Evolutionary conservation across 2,888 invertebrate species (phyloP).

Genomic region (Hyalella azteca): DNA sequence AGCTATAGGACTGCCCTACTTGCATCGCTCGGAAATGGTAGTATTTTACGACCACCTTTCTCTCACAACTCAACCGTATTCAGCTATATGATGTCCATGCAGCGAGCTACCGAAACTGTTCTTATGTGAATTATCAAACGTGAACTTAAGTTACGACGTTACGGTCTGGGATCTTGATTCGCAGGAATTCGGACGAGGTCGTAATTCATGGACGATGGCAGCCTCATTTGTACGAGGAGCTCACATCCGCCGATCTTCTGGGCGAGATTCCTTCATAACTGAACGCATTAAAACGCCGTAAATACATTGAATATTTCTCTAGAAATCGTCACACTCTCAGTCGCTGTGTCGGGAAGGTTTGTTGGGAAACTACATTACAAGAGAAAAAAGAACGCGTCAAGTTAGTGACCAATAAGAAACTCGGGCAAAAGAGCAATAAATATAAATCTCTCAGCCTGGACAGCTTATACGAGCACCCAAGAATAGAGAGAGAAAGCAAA

Average conservation of each 20-base stretch:
- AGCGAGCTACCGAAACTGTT: not conserved
- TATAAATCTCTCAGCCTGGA: not conserved
- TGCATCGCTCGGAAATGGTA: not conserved
- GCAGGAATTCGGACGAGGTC: conserved; percentile 13
- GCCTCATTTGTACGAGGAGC: conserved; percentile 7
- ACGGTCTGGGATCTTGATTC: conserved; percentile 1
- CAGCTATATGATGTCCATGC: not conserved
- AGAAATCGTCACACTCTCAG: not conserved
- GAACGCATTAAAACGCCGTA: conserved; percentile 22
- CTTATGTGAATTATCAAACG: conserved; percentile 20
- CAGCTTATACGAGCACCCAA: not conserved
- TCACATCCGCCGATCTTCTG: not conserved
- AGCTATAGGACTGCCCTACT: no score
- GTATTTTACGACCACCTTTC: conserved; percentile 21
- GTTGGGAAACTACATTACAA: not conserved
- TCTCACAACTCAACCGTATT: not conserved
- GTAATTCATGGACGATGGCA: conserved; percentile 6
- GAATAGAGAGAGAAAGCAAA: conserved; percentile 14
- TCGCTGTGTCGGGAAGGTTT: not conserved
- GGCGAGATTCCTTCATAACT: conserved; percentile 24
- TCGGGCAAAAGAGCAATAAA: not conserved
- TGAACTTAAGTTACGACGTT: not conserved
- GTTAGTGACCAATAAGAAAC: not conserved
- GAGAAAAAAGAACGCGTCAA: not conserved
- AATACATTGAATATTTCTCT: conserved; percentile 32